These are phyloP conservation scores for Cynaeus angustus DNA, from an alignment of 2,888 invertebrate genomes.

Conservation along the genomic window DNA sequence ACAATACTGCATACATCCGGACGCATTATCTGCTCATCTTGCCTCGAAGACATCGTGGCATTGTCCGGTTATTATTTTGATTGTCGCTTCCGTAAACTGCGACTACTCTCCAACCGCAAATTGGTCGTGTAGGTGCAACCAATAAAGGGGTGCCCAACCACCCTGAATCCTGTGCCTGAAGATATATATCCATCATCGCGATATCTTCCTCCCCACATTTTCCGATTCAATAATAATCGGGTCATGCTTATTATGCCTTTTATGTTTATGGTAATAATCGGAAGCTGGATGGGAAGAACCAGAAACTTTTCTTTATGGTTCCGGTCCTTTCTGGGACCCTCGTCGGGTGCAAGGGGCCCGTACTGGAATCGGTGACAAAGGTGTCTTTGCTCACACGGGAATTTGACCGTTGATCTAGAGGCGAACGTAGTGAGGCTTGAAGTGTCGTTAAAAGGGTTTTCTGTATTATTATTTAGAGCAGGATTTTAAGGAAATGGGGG, in stretches of 20 bases:
- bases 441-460: slow-evolving; percentile 22
- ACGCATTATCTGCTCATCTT: slow-evolving; percentile 37
- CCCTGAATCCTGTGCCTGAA: slow-evolving; percentile 63
- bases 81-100: slow-evolving; percentile 57
- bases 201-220: slow-evolving; percentile 5
- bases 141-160: slow-evolving; percentile 62
- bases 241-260: not conserved
- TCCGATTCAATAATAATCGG: slow-evolving; percentile 22
- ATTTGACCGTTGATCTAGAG: slow-evolving; percentile 21
- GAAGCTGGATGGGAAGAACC: slow-evolving; percentile 54
- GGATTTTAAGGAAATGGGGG: slow-evolving; percentile 47
- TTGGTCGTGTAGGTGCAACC: slow-evolving; percentile 48
- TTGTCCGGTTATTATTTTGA: slow-evolving; percentile 55
- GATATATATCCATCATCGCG: slow-evolving; percentile 21
- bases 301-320: slow-evolving; percentile 52
- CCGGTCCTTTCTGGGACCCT: slow-evolving; percentile 55
- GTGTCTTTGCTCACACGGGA: slow-evolving; percentile 41
- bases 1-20: slow-evolving; percentile 50
- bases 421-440: slow-evolving; percentile 22
- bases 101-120: slow-evolving; percentile 55
- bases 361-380: slow-evolving; percentile 53
- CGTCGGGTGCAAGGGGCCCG: slow-evolving; percentile 49
- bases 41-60: slow-evolving; percentile 38
- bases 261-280: slow-evolving; percentile 27
- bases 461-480: slow-evolving; percentile 48